Base-by-base conservation (phyloP, 2,797 vertebrate genomes). In the Micropoecilia bifurca region DNA sequence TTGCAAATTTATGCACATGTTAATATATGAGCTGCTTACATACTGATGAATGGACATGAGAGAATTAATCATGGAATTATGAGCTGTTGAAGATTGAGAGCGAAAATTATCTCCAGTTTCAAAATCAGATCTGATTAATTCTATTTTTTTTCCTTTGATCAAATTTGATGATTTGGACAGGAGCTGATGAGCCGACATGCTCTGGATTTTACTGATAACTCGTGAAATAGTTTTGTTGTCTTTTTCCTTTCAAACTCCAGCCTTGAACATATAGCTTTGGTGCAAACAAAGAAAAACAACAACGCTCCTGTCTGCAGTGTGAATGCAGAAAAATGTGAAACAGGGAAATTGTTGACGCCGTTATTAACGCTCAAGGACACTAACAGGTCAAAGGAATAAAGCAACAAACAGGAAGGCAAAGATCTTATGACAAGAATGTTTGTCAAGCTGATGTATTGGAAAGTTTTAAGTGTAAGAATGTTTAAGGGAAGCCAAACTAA, bases 1-100 rank as follows among this genome's bases (percentile, higher is more conserved):
- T 73, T 83, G 77, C 57, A 80, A 87, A 87, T 84, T 55, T 84
- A 92, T 87, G 80, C 83, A 74, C 25, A 36, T 82, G 71, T 76
- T 81, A 85, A 87, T 87, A 71, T 80, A 79, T 81, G 79, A 86
- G 78, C 75, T 57, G 30, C 59, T 68, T 77, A 57, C 45, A 55
- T 57, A 73, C 78, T 78, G 87, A 88, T 87, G 74, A 85, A 73
- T 46, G 39, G 25, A 86, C 75, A 69, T 16, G 61, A 71, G 47
- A 59, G 50, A 80, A 48, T 78, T 79, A 85, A 86, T 88, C 66
- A 83, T 36, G 36, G 50, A 63, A 77, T 84, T 81, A 82, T 85
- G 86, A 87, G 71, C 68, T 9, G 59, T 61, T 33, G 45, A 68
- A 50, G 73, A 71, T 63, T 9, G 18, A 48, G 78, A 71, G 72